Base-by-base conservation (phyloP, 1,140 invertebrate genomes). In the Drosophila watanabei region DNA sequence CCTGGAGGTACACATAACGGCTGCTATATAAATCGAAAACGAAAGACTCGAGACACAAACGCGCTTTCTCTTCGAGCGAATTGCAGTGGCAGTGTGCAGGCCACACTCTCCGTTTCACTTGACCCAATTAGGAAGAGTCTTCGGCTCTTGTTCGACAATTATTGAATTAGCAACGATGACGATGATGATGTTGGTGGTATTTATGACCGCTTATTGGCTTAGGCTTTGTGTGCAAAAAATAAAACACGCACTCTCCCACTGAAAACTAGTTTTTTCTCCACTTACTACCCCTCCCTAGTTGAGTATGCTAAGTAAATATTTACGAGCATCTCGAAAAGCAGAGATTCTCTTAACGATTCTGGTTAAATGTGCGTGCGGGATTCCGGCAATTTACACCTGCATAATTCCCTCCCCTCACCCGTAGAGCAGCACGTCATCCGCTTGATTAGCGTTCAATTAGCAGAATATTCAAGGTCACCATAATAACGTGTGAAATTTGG, bases 1-100 rank as follows among this genome's bases (percentile, higher is more conserved):
- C 96, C 13, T 98, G 97, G 97, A 93, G 95, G 64, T 95, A 61
- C 45, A 51, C n/a, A n/a, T n/a, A n/a, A n/a, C n/a, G n/a, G 13
- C 7, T 13, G 11, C 24, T 24, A 49, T 20, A 20, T 18, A 37
- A 73, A 59, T 48, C 70, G 46, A 83, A 82, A 81, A 62, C 79
- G 60, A 86, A 89, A 81, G 91, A 92, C 82, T 92, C 45, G 70
- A 64, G 70, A 61, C 66, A 65, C 79, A 75, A 92, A 92, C 91
- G 80, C 76, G 57, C 83, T 91, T 91, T 91, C 89, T 91, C 89
- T 75, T 63, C 76, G 39, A 70, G 24, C 69, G 5, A 61, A 51
- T 43, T 75, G 71, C 82, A 79, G 54, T 70, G 48, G 49, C 45
- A 58, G 62, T 59, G 45, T 57, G 54, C 54, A 57, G 37, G 51